Evolutionary conservation across 2,888 invertebrate species (phyloP).

Genomic region (Pachliopta kotzebuea): DNA sequence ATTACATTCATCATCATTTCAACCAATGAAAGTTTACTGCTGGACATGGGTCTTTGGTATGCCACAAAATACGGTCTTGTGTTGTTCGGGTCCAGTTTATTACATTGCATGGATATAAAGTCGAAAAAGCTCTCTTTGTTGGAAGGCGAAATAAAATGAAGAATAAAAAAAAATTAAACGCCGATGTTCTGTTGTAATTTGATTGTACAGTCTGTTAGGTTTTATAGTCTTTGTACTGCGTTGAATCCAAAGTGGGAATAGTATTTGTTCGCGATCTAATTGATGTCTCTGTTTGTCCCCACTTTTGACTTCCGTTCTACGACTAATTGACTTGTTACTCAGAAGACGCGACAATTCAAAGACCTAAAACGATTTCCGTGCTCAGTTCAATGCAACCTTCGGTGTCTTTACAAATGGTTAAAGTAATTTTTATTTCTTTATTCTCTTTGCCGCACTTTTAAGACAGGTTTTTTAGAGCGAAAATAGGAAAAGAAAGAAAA

Average conservation of each 20-base stretch:
- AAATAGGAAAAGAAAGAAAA: neutral
- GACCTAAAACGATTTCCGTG: neutral
- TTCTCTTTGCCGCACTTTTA: neutral
- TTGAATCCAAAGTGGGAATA: neutral
- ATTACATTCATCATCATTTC: no score
- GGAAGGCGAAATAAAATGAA: neutral
- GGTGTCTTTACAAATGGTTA: neutral
- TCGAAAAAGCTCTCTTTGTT: no score
- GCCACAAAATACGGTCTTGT: no score
- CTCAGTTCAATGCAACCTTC: neutral
- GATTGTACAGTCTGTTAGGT: neutral
- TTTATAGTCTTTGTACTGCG: neutral
- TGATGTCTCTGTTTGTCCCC: slow-evolving; percentile 13
- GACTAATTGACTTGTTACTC: slow-evolving; percentile 13
- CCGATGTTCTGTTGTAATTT: neutral
- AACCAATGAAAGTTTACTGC: no score
- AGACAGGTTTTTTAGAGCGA: neutral
- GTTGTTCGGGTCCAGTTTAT: no score
- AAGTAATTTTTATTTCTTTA: neutral
- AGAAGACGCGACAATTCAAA: neutral
- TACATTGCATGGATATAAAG: no score
- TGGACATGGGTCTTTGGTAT: no score
- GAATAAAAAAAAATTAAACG: neutral
- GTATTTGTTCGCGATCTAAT: slow-evolving; percentile 4
- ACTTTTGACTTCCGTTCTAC: slow-evolving; percentile 6